Evolutionary conservation across 2,888 invertebrate species (phyloP), one percentile per base, ranked within the genome.

Genomic region (Neuroscelio doddi): DNA sequence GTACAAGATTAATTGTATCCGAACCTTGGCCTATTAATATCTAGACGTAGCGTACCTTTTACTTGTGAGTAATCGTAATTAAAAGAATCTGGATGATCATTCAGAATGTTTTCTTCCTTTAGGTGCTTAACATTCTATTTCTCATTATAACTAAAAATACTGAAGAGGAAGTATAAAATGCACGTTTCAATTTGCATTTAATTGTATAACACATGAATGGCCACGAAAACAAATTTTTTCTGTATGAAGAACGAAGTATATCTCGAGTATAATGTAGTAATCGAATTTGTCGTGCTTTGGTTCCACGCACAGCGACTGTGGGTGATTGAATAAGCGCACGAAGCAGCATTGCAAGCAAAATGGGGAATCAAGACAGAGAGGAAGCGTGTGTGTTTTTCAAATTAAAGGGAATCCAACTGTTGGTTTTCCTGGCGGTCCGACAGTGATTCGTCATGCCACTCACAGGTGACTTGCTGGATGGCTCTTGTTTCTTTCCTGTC

Each of bases 391-490:
- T 75, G 68, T 71, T 76, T 76, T 68, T 70, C 67, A 56, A 70
- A 74, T 70, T 67, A 71, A 73, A 65, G 70, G 65, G 70, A 72
- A 69, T 65, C 70, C 64, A 66, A 70, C 73, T 71, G 74, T 73
- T 73, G 59, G 67, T 74, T 77, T 74, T 73, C 68, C 65, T 51
- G 61, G 70, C 69, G 69, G 58, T 39, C 47, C 64, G 67, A 70
- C 73, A 64, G 63, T 70, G 61, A 77, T 77, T 74, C 58, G 75
- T 55, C 57, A 66, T 69, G 72, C 71, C 67, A 71, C 70, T 75
- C 72, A 68, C 64, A 58, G 24, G 26, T 10, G 17, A 9, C 41
- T 24, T 8, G 44, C 42, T 50, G 50, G 45, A 53, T 52, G 46
- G 47, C 14, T 36, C 29, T 26, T 39, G 44, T 34, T 39, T 45